Evolutionary conservation across 2,113 vertebrate species (phyloP), one percentile per base, ranked within the genome.

Genomic region (Thalassarche chlororhynchos): DNA sequence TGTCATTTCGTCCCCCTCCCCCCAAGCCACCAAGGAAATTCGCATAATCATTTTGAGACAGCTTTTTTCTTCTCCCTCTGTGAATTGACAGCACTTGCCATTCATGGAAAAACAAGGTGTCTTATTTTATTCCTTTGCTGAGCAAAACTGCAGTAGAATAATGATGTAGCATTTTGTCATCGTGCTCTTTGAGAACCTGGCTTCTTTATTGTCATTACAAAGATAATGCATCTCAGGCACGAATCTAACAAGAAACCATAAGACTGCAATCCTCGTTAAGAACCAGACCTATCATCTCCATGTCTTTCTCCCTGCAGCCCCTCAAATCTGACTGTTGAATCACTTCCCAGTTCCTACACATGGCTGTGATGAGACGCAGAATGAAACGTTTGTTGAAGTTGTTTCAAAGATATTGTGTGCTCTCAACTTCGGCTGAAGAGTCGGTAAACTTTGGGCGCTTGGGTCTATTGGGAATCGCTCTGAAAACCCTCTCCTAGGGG

Each of bases 11-110:
- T 38, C 71, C 32, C 21, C 24, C 44, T 40, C 36, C 46, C 60
- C n/a, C 24, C 6, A 52, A 70, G 66, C 54, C 75, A 89, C 65
- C 12, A n/a, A 93, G 95, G 77, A 79, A 57, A 98, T 98, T 60
- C 97, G 52, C 89, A 97, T 96, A 95, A 96, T 95, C 84, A 12
- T 84, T 85, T 69, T 34, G 75, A 88, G 89, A 25, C 55, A 80
- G 70, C 11, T 86, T 57, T 52, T 52, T 10, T 60, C 55, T 72
- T 55, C 65, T 44, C 26, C 32, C 34, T 54, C 26, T 18, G 14
- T 51, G 89, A 83, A 84, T 90, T 66, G 84, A 51, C 62, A 94
- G 75, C 4, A 58, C 58, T 75, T 66, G 75, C n/a, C 34, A 19
- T 25, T 52, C 52, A 2, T 24, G 23, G 64, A 23, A 82, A 90